Percentiles rank a stretch among this genome's conserved stretches.
Evolutionary conservation across 2,113 vertebrate species (phyloP).

Genomic region (Platysteira castanea): DNA sequence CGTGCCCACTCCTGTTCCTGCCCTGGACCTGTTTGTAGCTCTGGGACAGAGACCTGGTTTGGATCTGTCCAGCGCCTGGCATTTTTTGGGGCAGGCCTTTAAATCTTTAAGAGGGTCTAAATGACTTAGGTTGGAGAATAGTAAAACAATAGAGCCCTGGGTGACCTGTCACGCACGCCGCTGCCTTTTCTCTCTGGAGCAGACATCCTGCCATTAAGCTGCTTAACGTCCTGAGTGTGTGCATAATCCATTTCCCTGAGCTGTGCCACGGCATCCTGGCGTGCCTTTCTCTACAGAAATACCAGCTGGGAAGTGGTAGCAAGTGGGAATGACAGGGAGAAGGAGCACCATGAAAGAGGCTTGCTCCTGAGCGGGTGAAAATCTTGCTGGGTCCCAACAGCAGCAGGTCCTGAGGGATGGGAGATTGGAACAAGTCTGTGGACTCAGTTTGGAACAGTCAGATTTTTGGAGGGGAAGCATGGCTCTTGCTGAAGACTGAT

Average conservation of each 20-base stretch:
- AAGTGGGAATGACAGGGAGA: not conserved
- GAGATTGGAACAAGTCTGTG: not conserved
- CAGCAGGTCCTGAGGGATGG: not conserved
- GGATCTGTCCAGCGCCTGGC: not conserved
- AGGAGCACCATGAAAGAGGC: not conserved
- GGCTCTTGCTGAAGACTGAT: not conserved
- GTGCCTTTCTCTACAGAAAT: rapidly evolving
- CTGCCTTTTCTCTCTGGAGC: not conserved
- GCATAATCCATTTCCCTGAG: not conserved
- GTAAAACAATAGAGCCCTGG: not conserved
- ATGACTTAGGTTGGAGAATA: not conserved
- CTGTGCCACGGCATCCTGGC: rapidly evolving
- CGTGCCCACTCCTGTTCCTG: rapidly evolving
- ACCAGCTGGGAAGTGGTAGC: not conserved
- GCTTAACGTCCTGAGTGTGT: not conserved
- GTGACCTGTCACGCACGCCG: not conserved
- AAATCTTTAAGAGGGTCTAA: not conserved
- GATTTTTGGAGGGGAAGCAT: not conserved
- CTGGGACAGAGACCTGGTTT: not conserved
- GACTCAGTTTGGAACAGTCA: not conserved
- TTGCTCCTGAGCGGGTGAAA: too few relatives aligned
- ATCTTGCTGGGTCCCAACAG: not conserved
- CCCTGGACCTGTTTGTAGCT: rapidly evolving
- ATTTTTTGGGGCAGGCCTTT: not conserved
- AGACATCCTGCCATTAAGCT: slow-evolving; percentile 11